Conservation (phyloP, 2,888 invertebrate species). For the Imbricaverruca yamaguchii region DNA sequence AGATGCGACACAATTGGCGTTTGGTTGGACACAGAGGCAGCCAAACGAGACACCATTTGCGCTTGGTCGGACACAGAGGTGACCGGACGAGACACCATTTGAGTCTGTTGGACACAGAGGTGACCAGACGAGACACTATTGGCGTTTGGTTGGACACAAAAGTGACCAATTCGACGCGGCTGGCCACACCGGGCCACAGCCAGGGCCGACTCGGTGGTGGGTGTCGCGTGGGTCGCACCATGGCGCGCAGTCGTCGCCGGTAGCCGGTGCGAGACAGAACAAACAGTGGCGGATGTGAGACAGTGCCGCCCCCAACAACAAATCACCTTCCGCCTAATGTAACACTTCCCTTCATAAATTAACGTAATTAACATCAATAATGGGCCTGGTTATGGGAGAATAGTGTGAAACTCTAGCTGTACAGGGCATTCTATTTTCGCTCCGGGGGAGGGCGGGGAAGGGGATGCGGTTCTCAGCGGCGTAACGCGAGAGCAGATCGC, state of each 20-base stretch:
- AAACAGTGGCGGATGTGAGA: neutral
- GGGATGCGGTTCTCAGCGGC: neutral
- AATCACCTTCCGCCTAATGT: neutral
- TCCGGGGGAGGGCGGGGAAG: neutral
- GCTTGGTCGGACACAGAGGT: too few species aligned
- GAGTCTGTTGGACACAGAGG: too few species aligned
- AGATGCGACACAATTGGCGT: too few species aligned
- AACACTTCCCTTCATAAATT: constrained; percentile 14
- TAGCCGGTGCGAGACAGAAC: neutral
- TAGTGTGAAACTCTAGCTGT: constrained; percentile 7
- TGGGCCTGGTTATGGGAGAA: constrained; percentile 12
- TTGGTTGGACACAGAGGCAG: too few species aligned
- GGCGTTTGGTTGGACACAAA: too few species aligned
- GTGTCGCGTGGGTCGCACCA: neutral
- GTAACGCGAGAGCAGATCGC: neutral
- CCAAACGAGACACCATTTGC: too few species aligned
- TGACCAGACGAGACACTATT: too few species aligned
- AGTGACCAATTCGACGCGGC: neutral
- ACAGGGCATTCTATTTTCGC: neutral
- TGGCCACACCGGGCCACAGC: neutral
- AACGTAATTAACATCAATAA: neutral
- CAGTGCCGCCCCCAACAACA: neutral
- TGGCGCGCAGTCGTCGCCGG: neutral
- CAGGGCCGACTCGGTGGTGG: neutral
- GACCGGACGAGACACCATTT: too few species aligned